Base-by-base conservation (phyloP, 2,797 vertebrate species). In the Garrulus glandarius region DNA sequence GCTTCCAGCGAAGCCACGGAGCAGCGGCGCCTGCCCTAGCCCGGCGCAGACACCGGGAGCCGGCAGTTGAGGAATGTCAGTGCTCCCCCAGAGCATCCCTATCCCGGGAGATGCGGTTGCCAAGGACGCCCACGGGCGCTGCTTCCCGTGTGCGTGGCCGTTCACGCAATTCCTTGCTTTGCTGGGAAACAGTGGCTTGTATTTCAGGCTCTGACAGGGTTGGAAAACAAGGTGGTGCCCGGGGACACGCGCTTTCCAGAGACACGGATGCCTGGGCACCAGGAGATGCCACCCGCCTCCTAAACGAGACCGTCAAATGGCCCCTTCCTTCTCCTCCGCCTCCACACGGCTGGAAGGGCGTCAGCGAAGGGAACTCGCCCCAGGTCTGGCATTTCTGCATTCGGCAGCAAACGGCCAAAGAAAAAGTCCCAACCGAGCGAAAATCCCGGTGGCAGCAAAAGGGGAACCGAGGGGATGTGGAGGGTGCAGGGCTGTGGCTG, bases 371-470 rank as follows among this genome's bases (percentile, higher is more conserved):
- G 94, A 85, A 92, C 55, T 13, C 7, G 77, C 82, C 84, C 84
- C 75, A 8, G 37, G 67, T 20, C 60, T 93, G 94, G 87, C 93
- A 83, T 94, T 93, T 94, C 60, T 80, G 74, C 10, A 1, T 36
- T 78, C 3, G 19, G 65, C 89, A 91, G 72, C 49, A 78, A 91
- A 83, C 8, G 60, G 29, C n/a, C 18, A 29, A 46, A 37, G 21
- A 23, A 56, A 82, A 57, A 84, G 12, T 43, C 94, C 69, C 65
- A 88, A 32, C 13, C 18, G 1, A 86, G 55, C 1, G 3, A 88
- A 93, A 96, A 93, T n/a, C 68, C 81, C 65, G 1, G 39, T 2
- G 16, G 85, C 72, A 65, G 72, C 70, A 60, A 95, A 96, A 94
- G 49, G 74, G 85, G 95, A 95, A 95, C 77, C 0, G 1, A 30